Evolutionary conservation across 2,888 invertebrate species (phyloP).

Genomic region (Polyommatus iphigenia): DNA sequence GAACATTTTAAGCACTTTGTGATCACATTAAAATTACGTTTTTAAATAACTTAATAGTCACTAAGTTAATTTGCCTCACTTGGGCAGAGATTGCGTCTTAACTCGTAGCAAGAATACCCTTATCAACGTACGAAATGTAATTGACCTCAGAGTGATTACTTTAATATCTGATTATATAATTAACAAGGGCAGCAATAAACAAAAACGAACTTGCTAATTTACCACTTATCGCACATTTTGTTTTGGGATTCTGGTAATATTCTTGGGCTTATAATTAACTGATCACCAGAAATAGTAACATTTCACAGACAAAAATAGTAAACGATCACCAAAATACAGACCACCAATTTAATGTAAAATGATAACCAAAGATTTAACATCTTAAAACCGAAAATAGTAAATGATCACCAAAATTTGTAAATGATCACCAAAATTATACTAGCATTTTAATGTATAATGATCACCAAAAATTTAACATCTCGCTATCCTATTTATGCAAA

Average conservation of each 20-base stretch:
- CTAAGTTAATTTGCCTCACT: neutral
- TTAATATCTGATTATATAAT: constrained; percentile 10
- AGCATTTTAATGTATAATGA: no score
- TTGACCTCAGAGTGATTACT: constrained; percentile 13
- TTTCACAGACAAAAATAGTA: no score
- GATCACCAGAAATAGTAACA: no score
- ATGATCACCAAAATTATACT: no score
- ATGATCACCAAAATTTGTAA: no score
- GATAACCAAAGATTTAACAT: no score
- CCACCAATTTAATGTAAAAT: no score
- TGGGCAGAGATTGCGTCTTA: neutral
- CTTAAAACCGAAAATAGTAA: no score
- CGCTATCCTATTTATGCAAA: no score
- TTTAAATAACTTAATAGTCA: neutral
- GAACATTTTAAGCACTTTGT: neutral
- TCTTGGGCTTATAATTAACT: no score
- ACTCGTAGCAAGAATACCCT: neutral
- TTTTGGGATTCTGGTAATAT: constrained; percentile 39
- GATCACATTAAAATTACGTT: neutral
- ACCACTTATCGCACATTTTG: neutral
- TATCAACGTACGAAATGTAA: constrained; percentile 9
- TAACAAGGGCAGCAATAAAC: constrained; percentile 14
- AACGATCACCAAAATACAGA: no score
- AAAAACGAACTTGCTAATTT: neutral
- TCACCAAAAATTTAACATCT: no score